These are phyloP conservation scores for Papilio demoleus DNA, from an alignment of 2,888 invertebrate genomes.

Conservation along the genomic window DNA sequence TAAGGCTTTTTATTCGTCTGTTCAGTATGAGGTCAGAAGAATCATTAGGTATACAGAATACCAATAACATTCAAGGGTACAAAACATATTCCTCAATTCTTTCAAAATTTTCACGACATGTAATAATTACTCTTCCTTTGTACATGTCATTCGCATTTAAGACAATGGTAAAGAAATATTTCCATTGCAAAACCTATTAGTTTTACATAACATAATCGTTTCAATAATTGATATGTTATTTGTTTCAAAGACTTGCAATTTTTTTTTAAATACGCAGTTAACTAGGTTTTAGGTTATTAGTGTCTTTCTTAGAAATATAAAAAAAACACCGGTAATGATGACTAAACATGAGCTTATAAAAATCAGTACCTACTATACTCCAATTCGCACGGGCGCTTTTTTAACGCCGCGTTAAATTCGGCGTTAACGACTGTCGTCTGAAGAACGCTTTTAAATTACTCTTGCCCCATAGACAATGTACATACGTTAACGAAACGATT, in stretches of 20 bases:
- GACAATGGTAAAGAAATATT: not conserved
- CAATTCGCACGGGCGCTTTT: too few species aligned
- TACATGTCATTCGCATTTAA: not conserved
- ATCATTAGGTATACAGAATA: too few species aligned
- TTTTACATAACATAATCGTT: not conserved
- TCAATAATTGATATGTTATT: not conserved
- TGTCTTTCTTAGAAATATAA: not conserved
- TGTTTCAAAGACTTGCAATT: not conserved
- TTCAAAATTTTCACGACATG: conserved; percentile 2
- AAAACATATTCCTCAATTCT: not conserved
- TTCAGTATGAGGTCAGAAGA: too few species aligned
- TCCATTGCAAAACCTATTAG: not conserved
- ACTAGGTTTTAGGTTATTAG: not conserved
- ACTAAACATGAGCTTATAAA: too few species aligned
- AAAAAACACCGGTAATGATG: too few species aligned
- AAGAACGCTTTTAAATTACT: too few species aligned
- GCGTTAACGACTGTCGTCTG: too few species aligned
- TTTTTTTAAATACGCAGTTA: not conserved
- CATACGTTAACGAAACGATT: too few species aligned
- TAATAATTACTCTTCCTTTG: conserved; percentile 2
- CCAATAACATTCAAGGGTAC: conserved; percentile 2
- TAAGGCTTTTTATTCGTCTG: too few species aligned
- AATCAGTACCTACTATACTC: too few species aligned
- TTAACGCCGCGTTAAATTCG: too few species aligned
- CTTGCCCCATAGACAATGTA: too few species aligned